Percentiles rank a stretch among this genome's conserved stretches.
phyloP scores from a whole-genome alignment of 2,797 vertebrate species.

The Oryzias sinensis region DNA sequence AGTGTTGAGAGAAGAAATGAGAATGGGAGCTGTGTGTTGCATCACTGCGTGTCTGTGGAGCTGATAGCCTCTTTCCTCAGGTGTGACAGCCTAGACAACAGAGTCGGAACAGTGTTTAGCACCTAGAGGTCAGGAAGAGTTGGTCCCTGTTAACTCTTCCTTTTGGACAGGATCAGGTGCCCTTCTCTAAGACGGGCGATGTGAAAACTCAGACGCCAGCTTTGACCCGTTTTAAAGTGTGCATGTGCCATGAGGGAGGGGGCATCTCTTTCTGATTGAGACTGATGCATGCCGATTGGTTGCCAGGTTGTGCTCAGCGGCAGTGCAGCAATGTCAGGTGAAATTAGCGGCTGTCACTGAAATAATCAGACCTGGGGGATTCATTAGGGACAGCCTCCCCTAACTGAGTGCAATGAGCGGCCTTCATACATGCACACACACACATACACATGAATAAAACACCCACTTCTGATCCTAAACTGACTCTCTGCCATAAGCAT shows the following conservation, averaged over 20 bases:
- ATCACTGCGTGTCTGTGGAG: conserved; percentile 20
- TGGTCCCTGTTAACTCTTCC: conserved; percentile 42
- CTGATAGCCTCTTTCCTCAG: conserved; percentile 36
- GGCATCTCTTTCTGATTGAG: conserved; percentile 67
- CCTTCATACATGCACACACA: conserved; percentile 49
- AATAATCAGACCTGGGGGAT: conserved; percentile 55
- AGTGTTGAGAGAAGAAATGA: conserved; percentile 15
- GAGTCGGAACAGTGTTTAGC: conserved; percentile 53
- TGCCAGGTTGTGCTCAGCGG: conserved; percentile 48
- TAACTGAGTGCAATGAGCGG: conserved; percentile 56
- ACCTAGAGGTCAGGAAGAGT: conserved; percentile 57
- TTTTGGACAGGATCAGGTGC: conserved; percentile 63
- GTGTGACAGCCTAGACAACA: conserved; percentile 52
- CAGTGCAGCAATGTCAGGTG: conserved; percentile 63
- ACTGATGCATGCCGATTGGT: conserved; percentile 69
- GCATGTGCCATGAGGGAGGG: conserved; percentile 27
- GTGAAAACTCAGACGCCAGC: conserved; percentile 40
- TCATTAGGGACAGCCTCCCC: conserved; percentile 57
- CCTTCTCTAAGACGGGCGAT: conserved; percentile 31
- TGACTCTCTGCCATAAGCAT: conserved; percentile 51
- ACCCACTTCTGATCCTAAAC: conserved; percentile 34
- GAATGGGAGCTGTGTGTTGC: conserved; percentile 13
- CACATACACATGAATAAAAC: conserved; percentile 37
- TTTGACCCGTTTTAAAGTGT: conserved; percentile 38
- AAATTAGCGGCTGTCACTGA: conserved; percentile 64